Percentiles rank a stretch among this genome's conserved stretches.
These are phyloP conservation scores for Eurystomus glaucurus DNA, from an alignment of 2,797 vertebrate genomes.

Conservation along the genomic window DNA sequence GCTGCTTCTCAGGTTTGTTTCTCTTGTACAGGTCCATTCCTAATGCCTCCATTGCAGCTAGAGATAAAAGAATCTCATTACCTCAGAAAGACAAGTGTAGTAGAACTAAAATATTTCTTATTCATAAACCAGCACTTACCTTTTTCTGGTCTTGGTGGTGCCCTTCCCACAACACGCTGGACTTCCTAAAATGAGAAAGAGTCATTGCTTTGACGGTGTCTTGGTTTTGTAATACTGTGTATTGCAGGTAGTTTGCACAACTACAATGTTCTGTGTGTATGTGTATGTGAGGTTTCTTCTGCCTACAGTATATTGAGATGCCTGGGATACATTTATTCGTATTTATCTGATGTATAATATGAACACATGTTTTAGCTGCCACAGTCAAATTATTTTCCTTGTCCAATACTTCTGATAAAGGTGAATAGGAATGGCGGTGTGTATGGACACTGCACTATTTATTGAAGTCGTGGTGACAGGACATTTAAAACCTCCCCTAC, in stretches of 20 bases:
- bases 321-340: not conserved
- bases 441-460: not conserved
- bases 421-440: not conserved
- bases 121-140: constrained; percentile 60
- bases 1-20: constrained; percentile 76
- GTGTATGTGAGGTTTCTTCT: not conserved
- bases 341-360: not conserved
- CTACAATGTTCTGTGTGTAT: not conserved
- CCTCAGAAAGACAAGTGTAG: not conserved
- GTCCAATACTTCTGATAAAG: not conserved
- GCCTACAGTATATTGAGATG: not conserved
- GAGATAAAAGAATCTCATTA: constrained; percentile 66
- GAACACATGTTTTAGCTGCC: not conserved
- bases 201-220: not conserved
- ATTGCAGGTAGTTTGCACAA: not conserved
- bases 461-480: not conserved
- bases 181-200: constrained; percentile 81
- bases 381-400: not conserved
- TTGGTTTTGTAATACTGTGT: not conserved
- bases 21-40: constrained; percentile 74
- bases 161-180: constrained; percentile 76
- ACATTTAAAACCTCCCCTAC: not conserved
- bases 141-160: constrained; percentile 78
- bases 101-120: not conserved
- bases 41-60: constrained; percentile 78